phyloP scores from a whole-genome alignment of 2,797 vertebrate genomes.

The Acanthornis magna region DNA sequence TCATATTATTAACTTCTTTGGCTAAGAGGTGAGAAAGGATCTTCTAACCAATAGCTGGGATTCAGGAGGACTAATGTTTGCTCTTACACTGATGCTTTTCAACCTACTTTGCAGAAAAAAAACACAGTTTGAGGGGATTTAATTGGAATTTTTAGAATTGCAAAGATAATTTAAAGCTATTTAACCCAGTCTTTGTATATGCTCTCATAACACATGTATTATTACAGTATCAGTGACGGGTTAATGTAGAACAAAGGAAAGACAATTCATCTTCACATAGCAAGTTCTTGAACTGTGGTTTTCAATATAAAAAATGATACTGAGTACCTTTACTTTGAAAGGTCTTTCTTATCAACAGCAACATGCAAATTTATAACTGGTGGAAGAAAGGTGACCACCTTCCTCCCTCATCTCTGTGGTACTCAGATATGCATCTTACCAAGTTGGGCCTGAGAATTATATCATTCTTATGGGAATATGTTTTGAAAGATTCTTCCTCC shows the following conservation, averaged over 20 bases:
- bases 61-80: background rate
- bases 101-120: background rate
- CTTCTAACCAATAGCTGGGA: background rate
- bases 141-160: background rate
- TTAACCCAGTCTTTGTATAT: background rate
- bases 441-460: background rate
- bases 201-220: background rate
- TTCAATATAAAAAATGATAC: background rate
- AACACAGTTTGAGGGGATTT: background rate
- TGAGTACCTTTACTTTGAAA: conserved; percentile 1
- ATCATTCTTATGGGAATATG: background rate
- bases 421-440: background rate
- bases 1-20: background rate
- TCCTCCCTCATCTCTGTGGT: background rate
- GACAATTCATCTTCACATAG: background rate
- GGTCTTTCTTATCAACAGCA: background rate
- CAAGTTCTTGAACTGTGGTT: background rate
- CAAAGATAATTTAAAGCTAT: background rate
- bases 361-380: background rate
- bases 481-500: background rate
- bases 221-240: background rate
- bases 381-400: background rate
- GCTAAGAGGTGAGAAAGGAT: background rate
- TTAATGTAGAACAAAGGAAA: conserved; percentile 5
- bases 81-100: background rate